phyloP scores from a whole-genome alignment of 2,797 vertebrate genomes.

The Pelobates cultripes region DNA sequence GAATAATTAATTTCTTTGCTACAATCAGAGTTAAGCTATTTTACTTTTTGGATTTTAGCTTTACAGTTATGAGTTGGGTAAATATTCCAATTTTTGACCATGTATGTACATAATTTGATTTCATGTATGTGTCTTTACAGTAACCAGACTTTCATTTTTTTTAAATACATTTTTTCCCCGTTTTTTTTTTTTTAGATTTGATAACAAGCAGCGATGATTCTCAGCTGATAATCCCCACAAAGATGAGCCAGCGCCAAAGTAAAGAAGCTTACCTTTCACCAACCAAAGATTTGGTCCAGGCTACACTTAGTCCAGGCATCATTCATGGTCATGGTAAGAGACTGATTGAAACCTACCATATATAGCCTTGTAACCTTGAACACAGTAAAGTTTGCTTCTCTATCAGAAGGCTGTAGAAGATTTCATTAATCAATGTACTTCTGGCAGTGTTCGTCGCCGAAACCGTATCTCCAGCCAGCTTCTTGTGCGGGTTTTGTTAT shows the following conservation, averaged over 20 bases:
- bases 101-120: too few relatives aligned
- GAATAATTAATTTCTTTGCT: too few relatives aligned
- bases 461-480: neutral
- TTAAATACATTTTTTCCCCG: too few relatives aligned
- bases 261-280: slow-evolving; percentile 88
- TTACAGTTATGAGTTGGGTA: too few relatives aligned
- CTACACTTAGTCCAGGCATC: slow-evolving; percentile 83
- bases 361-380: neutral
- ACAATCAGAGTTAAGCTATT: too few relatives aligned
- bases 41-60: too few relatives aligned
- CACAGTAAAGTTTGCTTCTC: neutral
- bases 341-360: neutral
- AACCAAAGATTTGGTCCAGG: slow-evolving; percentile 82
- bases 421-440: neutral
- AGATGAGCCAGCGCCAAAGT: slow-evolving; percentile 92
- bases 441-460: neutral
- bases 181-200: slow-evolving; percentile 66
- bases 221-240: slow-evolving; percentile 83
- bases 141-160: too few relatives aligned
- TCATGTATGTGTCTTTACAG: too few relatives aligned
- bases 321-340: slow-evolving; percentile 86
- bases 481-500: too few relatives aligned
- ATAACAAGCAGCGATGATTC: slow-evolving; percentile 83
- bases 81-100: too few relatives aligned
- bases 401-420: neutral